Conservation (phyloP, 35 echinoderm and acorn worm species). For the Apostichopus japonicus region DNA sequence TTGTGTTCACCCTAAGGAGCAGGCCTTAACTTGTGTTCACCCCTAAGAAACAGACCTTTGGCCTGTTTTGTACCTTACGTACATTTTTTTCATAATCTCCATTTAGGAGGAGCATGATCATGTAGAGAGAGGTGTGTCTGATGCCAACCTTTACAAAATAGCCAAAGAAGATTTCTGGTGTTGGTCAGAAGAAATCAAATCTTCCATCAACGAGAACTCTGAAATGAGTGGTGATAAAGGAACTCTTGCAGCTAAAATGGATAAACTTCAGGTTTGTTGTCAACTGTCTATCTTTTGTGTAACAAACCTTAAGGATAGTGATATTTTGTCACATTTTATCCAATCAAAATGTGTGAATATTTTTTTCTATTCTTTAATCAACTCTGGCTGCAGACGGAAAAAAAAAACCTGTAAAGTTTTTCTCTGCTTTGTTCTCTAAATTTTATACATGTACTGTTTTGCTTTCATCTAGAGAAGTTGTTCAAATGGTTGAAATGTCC, state of each 20-base stretch:
- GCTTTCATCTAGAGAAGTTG: no score
- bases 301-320: background rate
- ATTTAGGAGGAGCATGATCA: constrained; percentile 28
- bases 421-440: no score
- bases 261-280: constrained; percentile 30
- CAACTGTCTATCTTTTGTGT: no score
- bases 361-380: no score
- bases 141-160: constrained; percentile 9
- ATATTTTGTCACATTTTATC: background rate
- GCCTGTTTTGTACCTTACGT: no score
- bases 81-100: background rate
- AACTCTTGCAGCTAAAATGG: constrained; percentile 28
- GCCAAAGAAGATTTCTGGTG: constrained; percentile 35
- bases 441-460: no score
- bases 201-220: background rate
- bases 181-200: background rate
- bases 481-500: no score
- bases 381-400: background rate
- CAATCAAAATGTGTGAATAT: no score
- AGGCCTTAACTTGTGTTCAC: no score
- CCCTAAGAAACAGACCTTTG: no score
- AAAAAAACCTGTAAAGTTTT: background rate
- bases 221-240: constrained; percentile 27
- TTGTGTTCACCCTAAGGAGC: no score
- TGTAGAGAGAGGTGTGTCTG: constrained; percentile 36